These are phyloP conservation scores for Cheilosia vulpina DNA, from an alignment of 2,888 invertebrate species.

Conservation along the genomic window DNA sequence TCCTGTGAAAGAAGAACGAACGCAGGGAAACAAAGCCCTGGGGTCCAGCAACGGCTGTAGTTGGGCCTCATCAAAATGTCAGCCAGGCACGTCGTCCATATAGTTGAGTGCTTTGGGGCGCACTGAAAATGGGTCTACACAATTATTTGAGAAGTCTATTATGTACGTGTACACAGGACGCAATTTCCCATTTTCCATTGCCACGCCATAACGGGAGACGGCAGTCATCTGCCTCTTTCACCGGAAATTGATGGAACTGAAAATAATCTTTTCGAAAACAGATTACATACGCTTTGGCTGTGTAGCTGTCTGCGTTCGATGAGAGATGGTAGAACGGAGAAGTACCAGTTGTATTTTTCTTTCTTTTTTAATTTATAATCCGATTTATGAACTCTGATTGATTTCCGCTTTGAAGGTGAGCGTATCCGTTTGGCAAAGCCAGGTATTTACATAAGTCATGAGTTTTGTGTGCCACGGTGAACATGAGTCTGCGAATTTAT, in stretches of 20 bases:
- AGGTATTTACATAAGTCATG: slow-evolving; percentile 49
- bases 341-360: background rate
- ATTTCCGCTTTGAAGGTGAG: slow-evolving; percentile 53
- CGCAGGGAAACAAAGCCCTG: slow-evolving; percentile 30
- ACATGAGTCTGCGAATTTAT: slow-evolving; percentile 37
- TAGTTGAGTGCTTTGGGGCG: slow-evolving; percentile 46
- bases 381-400: slow-evolving; percentile 67
- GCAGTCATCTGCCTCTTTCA: slow-evolving; percentile 18
- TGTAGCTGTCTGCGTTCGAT: background rate
- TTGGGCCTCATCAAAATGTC: slow-evolving; percentile 65
- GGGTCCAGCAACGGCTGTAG: slow-evolving; percentile 23
- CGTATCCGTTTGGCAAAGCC: slow-evolving; percentile 22
- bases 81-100: slow-evolving; percentile 50
- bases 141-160: slow-evolving; percentile 48
- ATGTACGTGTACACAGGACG: slow-evolving; percentile 13
- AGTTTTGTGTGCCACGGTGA: slow-evolving; percentile 31
- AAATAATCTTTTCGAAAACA: slow-evolving; percentile 64
- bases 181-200: slow-evolving; percentile 58
- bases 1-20: slow-evolving; percentile 25
- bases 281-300: slow-evolving; percentile 39
- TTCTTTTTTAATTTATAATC: slow-evolving; percentile 53
- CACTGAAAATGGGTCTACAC: slow-evolving; percentile 62
- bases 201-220: slow-evolving; percentile 33
- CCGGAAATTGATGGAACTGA: slow-evolving; percentile 71
- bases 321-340: slow-evolving; percentile 15